A percentile compares a stretch with the other conserved stretches of the same genome.
These are phyloP conservation scores for Pterobdella sp. DNA, from an alignment of 2,888 invertebrate species.

Conservation along the genomic window DNA sequence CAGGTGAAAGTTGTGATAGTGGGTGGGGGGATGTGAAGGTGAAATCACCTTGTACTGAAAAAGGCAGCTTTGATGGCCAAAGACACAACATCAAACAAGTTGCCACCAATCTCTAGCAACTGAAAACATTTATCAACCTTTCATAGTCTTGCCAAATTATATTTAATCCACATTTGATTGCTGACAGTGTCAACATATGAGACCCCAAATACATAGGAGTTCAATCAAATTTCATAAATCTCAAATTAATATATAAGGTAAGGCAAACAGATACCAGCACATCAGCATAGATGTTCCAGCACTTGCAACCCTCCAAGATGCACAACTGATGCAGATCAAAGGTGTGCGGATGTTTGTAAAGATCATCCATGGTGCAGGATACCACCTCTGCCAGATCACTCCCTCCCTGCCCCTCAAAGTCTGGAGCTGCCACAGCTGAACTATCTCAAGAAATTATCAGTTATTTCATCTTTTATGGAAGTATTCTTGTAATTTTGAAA, in stretches of 20 bases:
- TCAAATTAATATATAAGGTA: background rate
- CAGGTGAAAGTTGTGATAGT: too few relatives aligned
- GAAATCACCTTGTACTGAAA: slow-evolving; percentile 65
- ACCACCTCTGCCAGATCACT: slow-evolving; percentile 79
- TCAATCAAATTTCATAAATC: background rate
- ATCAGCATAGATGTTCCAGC: slow-evolving; percentile 90
- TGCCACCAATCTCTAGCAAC: slow-evolving; percentile 86
- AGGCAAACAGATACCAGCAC: slow-evolving; percentile 62
- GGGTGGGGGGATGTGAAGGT: too few relatives aligned
- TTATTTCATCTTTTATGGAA: background rate
- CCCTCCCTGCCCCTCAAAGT: slow-evolving; percentile 91
- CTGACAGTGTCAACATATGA: too few relatives aligned
- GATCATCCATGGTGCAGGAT: slow-evolving; percentile 67
- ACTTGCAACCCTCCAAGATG: slow-evolving; percentile 74
- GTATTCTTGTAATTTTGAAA: background rate
- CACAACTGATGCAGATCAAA: slow-evolving; percentile 71
- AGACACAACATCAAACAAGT: slow-evolving; percentile 87
- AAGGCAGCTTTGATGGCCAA: slow-evolving; percentile 86
- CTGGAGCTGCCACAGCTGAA: slow-evolving; percentile 92
- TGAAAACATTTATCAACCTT: slow-evolving; percentile 36
- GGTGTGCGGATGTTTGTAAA: slow-evolving; percentile 69
- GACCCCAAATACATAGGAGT: too few relatives aligned
- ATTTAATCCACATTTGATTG: too few relatives aligned
- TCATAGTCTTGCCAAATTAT: background rate
- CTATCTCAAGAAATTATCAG: slow-evolving; percentile 53